Evolutionary conservation across 2,888 invertebrate species (phyloP).

Genomic region (Pheosia tremula): DNA sequence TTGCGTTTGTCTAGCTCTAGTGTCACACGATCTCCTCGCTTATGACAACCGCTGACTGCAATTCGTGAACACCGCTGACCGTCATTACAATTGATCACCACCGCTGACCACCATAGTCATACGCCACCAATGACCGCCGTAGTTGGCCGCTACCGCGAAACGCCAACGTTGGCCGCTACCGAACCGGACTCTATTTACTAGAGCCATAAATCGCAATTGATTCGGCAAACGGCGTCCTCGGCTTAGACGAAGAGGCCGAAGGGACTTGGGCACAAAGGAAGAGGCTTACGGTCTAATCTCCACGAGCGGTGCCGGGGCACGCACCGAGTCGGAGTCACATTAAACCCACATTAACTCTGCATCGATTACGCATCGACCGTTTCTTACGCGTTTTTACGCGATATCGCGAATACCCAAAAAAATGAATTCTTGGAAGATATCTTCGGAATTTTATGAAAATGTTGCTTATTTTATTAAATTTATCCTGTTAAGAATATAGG

Average conservation of each 20-base stretch:
- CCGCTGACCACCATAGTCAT: too few species aligned
- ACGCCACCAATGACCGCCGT: background rate
- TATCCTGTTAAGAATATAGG: too few species aligned
- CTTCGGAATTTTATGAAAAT: background rate
- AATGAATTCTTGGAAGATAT: background rate
- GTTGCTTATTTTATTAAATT: too few species aligned
- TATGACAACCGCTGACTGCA: too few species aligned
- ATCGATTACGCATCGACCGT: constrained; percentile 70
- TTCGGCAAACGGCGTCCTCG: constrained; percentile 53
- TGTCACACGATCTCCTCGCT: too few species aligned
- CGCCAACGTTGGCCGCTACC: background rate
- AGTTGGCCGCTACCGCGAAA: background rate
- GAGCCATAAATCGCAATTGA: constrained; percentile 60
- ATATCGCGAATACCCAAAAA: constrained; percentile 27
- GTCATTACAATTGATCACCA: too few species aligned
- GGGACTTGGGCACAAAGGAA: constrained; percentile 73
- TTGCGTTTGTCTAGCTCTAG: too few species aligned
- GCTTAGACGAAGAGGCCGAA: constrained; percentile 52
- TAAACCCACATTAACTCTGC: constrained; percentile 75
- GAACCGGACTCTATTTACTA: background rate
- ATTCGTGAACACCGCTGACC: too few species aligned
- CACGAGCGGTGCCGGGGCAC: constrained; percentile 67
- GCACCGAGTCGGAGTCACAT: constrained; percentile 64
- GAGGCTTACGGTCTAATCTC: constrained; percentile 75
- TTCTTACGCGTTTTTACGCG: constrained; percentile 49